Base-by-base conservation (phyloP, 2,888 invertebrate genomes). In the Deilephila porcellus region DNA sequence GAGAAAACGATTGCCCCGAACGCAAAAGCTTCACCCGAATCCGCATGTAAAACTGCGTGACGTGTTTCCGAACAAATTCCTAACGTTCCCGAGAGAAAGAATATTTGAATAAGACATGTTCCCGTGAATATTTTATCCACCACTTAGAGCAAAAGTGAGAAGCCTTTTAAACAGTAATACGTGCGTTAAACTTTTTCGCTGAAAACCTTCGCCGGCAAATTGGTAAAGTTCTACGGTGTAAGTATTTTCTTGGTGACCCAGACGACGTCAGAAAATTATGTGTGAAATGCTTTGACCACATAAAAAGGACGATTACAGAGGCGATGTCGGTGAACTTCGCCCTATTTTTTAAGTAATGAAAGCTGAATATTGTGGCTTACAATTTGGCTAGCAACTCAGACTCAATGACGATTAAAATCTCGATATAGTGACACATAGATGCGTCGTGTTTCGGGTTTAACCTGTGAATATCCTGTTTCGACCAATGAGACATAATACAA, bases 21-120 rank as follows among this genome's bases (percentile, higher is more conserved):
- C 52, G 45, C 25, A 67, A 64, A 20, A 64, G 17, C 45, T 25
- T 25, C 14, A 14, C 52, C 52, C 6, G 11, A 17, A 52, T 67
- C 37, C 25, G 45, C 45, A 52, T 67, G 67, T 67, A 67, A 67
- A 67, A 67, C 14, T 52, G 45, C 25, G 67, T 25, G 52, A 67
- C 45, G 45, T n/a, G 20, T 20, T 45, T 64, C 37, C 45, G 4
- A 20, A 64, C 64, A 45, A 45, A 67, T 52, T 52, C 37, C 45
- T 67, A 67, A 52, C 25, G 67, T 19, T 67, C 67, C 67, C 67
- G 3, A 52, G 45, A 45, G 52, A 52, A 14, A 25, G 67, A 67
- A 67, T 67, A 11, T 67, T 67, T 67, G 67, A 67, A 67, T 67
- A 67, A 67, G 67, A 67, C 25, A 67, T 67, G 67, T 52, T 25